These are phyloP conservation scores for Sturnus vulgaris DNA, from an alignment of 2,113 vertebrate species.

Conservation along the genomic window DNA sequence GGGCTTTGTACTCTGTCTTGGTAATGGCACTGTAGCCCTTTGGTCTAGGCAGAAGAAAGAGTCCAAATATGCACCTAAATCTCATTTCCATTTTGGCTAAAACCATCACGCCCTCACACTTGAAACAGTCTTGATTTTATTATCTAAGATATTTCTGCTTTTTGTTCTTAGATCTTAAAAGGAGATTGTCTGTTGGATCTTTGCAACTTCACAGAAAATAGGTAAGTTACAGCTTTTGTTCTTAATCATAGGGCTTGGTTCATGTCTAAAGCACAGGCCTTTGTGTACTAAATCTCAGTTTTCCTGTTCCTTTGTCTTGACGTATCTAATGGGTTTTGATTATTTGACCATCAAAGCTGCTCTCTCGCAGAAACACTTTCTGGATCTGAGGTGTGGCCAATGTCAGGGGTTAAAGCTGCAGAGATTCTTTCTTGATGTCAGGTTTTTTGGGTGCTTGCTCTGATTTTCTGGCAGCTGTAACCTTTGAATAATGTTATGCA, in stretches of 20 bases:
- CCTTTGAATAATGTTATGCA: not conserved
- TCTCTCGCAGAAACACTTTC: not conserved
- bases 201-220: constrained; percentile 91
- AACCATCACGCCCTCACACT: not conserved
- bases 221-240: constrained; percentile 71
- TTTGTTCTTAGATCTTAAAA: constrained; percentile 85
- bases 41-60: not conserved
- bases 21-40: not conserved
- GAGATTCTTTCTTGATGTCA: not conserved
- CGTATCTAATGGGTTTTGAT: not conserved
- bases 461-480: not conserved
- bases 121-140: not conserved
- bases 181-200: constrained; percentile 87
- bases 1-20: not conserved
- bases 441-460: not conserved
- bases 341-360: not conserved
- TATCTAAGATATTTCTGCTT: not conserved
- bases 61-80: not conserved
- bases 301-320: not conserved
- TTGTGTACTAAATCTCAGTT: not conserved
- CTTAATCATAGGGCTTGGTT: not conserved
- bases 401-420: not conserved
- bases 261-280: not conserved
- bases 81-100: not conserved
- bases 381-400: not conserved